A percentile compares a stretch with the other conserved stretches of the same genome.
These are phyloP conservation scores for Enoplosus armatus DNA, from an alignment of 2,797 vertebrate species.

Conservation along the genomic window DNA sequence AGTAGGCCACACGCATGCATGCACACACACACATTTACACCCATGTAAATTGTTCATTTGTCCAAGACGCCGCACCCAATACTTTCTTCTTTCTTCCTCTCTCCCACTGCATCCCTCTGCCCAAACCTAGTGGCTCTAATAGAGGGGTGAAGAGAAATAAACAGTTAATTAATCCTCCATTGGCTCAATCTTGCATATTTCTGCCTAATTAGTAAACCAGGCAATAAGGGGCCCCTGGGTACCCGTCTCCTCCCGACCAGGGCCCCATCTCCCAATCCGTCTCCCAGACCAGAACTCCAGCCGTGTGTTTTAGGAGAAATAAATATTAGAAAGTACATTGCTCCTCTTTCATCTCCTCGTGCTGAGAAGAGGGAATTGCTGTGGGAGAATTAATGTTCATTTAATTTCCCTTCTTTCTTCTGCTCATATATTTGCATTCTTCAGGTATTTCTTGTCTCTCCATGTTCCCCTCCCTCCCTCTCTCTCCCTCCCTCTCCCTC, in stretches of 20 bases:
- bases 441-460: slow-evolving; percentile 78
- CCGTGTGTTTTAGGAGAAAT: slow-evolving; percentile 82
- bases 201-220: slow-evolving; percentile 81
- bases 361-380: slow-evolving; percentile 72
- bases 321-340: slow-evolving; percentile 83
- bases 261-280: slow-evolving; percentile 59
- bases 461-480: slow-evolving; percentile 49
- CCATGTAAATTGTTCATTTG: slow-evolving; percentile 54
- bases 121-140: slow-evolving; percentile 50
- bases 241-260: slow-evolving; percentile 55
- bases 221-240: slow-evolving; percentile 75
- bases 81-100: slow-evolving; percentile 25
- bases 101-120: slow-evolving; percentile 35
- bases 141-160: slow-evolving; percentile 84
- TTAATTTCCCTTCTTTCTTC: slow-evolving; percentile 84
- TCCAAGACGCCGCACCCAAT: slow-evolving; percentile 50
- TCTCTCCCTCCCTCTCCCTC: slow-evolving; percentile 9
- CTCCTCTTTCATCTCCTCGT: slow-evolving; percentile 83
- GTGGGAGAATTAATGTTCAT: slow-evolving; percentile 85
- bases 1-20: slow-evolving; percentile 49
- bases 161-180: slow-evolving; percentile 83
- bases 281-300: slow-evolving; percentile 66
- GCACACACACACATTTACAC: slow-evolving; percentile 52
- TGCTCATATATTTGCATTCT: slow-evolving; percentile 82
- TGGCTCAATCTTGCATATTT: slow-evolving; percentile 80